Conservation (phyloP, 1,140 invertebrate species). For the Neuroterus valhalla region DNA sequence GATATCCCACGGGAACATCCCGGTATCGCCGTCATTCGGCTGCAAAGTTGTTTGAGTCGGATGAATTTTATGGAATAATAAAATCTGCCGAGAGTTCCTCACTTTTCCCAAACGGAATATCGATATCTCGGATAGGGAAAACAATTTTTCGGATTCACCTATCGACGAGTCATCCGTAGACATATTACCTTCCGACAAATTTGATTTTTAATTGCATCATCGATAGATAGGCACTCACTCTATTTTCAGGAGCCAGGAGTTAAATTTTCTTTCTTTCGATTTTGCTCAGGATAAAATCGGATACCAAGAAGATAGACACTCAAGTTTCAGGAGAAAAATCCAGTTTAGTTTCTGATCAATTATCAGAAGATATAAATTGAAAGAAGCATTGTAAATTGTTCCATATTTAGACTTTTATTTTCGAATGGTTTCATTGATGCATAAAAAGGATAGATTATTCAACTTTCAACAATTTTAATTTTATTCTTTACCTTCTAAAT, state of each 20-base stretch:
- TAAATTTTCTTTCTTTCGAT: background rate
- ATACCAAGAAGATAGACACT: too few relatives aligned
- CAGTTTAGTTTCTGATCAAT: too few relatives aligned
- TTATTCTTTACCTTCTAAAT: too few relatives aligned
- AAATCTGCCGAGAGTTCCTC: slow-evolving; percentile 20
- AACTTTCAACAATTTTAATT: too few relatives aligned
- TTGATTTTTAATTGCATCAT: slow-evolving; percentile 2
- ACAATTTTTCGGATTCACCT: slow-evolving; percentile 16
- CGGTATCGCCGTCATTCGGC: slow-evolving; percentile 44
- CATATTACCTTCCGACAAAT: background rate
- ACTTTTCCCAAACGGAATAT: slow-evolving; percentile 2
- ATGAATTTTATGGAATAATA: slow-evolving; percentile 24
- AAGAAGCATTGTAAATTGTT: too few relatives aligned
- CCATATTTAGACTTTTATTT: too few relatives aligned
- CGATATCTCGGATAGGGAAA: background rate
- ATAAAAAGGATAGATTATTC: too few relatives aligned
- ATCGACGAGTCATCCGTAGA: background rate
- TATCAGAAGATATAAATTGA: too few relatives aligned
- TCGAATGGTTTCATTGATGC: too few relatives aligned
- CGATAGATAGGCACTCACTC: background rate
- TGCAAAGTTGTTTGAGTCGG: slow-evolving; percentile 16
- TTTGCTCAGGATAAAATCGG: background rate
- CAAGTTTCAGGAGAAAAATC: too few relatives aligned
- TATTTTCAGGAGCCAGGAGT: slow-evolving; percentile 5
- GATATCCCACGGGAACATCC: slow-evolving; percentile 42